These are phyloP conservation scores for Dasyprocta punctata DNA, from an alignment of 2,113 vertebrate genomes.

Conservation along the genomic window DNA sequence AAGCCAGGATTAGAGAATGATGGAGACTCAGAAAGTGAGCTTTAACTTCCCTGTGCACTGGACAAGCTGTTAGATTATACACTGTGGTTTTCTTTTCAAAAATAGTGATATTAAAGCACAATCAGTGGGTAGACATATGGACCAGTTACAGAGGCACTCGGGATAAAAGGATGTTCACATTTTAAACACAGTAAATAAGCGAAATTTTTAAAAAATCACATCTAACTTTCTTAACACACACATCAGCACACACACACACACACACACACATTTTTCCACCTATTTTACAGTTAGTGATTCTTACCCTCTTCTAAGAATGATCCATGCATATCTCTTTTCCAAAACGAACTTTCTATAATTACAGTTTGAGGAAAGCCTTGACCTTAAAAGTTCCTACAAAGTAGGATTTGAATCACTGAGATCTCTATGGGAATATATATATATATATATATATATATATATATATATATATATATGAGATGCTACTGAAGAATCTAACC, in stretches of 20 bases:
- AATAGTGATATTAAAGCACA: background rate
- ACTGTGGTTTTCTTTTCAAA: background rate
- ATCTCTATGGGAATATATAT: background rate
- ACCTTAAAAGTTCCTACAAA: background rate
- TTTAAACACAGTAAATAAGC: conserved; percentile 1
- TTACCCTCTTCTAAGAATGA: background rate
- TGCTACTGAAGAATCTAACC: background rate
- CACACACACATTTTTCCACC: background rate
- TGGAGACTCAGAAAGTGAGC: background rate
- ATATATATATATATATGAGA: rapidly evolving
- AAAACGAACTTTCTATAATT: conserved; percentile 38
- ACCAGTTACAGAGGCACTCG: background rate
- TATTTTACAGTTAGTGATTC: background rate
- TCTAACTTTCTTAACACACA: background rate
- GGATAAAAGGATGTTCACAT: background rate
- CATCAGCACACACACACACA: background rate
- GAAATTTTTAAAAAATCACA: background rate
- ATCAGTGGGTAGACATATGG: background rate
- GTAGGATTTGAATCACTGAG: background rate
- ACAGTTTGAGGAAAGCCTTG: background rate
- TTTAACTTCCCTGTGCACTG: background rate
- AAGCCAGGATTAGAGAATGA: background rate
- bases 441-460: too few relatives aligned
- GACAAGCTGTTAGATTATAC: background rate
- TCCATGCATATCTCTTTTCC: background rate